Evolutionary conservation across 2,888 invertebrate species (phyloP).

Genomic region (Horisme vitalbata): DNA sequence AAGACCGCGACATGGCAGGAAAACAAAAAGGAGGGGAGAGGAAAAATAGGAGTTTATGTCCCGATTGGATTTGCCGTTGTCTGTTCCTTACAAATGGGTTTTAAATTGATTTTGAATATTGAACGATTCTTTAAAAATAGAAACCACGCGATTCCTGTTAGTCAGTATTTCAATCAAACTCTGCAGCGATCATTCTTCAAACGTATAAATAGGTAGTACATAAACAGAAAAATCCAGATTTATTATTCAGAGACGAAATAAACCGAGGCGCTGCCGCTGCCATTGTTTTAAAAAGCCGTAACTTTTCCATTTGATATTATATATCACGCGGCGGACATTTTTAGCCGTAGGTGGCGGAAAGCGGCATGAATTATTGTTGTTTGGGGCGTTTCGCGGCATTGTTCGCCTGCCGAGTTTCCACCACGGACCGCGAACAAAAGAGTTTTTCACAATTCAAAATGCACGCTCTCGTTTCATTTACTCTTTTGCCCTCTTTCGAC

Average conservation of each 20-base stretch:
- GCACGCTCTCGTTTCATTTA: constrained; percentile 81
- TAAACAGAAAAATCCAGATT: constrained; percentile 52
- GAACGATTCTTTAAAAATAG: constrained; percentile 55
- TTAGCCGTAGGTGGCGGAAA: constrained; percentile 82
- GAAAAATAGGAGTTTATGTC: constrained; percentile 69
- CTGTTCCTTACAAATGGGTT: constrained; percentile 79
- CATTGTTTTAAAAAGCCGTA: constrained; percentile 80
- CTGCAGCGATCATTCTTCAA: constrained; percentile 25
- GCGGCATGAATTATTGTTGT: constrained; percentile 82
- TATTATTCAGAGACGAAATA: constrained; percentile 64
- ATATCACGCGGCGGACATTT: constrained; percentile 80
- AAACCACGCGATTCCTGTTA: constrained; percentile 43
- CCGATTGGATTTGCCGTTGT: constrained; percentile 79
- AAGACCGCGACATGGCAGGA: constrained; percentile 77
- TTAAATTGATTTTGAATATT: constrained; percentile 78
- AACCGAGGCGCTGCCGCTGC: constrained; percentile 55
- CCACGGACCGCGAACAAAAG: constrained; percentile 72
- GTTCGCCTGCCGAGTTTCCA: constrained; percentile 72
- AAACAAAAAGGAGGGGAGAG: constrained; percentile 63
- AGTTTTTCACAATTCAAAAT: constrained; percentile 80
- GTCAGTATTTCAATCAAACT: constrained; percentile 2
- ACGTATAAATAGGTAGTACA: constrained; percentile 27
- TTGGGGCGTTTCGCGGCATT: constrained; percentile 75
- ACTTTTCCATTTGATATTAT: constrained; percentile 80
- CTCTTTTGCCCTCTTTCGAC: constrained; percentile 78